phyloP scores from a whole-genome alignment of 2,797 vertebrate genomes.

The Esox masquinongy region DNA sequence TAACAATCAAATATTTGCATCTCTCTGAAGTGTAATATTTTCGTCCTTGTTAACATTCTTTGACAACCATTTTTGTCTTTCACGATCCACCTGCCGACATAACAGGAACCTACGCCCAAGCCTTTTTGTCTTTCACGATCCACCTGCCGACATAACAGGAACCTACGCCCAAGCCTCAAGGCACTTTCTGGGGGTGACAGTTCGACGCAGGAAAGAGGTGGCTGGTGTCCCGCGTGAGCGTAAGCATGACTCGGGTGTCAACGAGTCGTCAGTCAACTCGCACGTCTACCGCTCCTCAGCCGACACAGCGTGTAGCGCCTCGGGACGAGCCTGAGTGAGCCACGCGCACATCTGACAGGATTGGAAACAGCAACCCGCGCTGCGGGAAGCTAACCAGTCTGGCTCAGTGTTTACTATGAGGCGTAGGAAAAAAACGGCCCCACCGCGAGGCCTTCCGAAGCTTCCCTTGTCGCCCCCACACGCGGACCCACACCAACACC shows the following conservation, averaged over 20 bases:
- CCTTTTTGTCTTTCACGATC: too few relatives aligned
- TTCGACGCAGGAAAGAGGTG: too few relatives aligned
- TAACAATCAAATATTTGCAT: not conserved
- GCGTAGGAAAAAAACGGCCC: not conserved
- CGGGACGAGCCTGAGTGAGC: not conserved
- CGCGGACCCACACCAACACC: not conserved
- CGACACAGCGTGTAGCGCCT: not conserved
- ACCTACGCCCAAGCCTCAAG: too few relatives aligned
- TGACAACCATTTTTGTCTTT: too few relatives aligned
- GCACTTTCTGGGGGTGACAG: too few relatives aligned
- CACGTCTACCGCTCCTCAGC: not conserved
- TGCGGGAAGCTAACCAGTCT: not conserved
- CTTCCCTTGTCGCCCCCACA: not conserved
- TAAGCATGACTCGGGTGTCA: too few relatives aligned
- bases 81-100: too few relatives aligned
- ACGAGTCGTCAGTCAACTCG: too few relatives aligned
- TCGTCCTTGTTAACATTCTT: not conserved
- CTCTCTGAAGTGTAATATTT: not conserved
- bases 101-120: too few relatives aligned
- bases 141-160: too few relatives aligned
- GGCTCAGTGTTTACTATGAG: conserved; percentile 11
- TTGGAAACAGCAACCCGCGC: conserved; percentile 5
- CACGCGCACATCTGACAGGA: conserved; percentile 3
- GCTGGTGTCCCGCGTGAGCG: too few relatives aligned
- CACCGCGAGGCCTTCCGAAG: not conserved